Base-by-base conservation (phyloP, 2,888 invertebrate genomes). In the Cheilosia urbana region DNA sequence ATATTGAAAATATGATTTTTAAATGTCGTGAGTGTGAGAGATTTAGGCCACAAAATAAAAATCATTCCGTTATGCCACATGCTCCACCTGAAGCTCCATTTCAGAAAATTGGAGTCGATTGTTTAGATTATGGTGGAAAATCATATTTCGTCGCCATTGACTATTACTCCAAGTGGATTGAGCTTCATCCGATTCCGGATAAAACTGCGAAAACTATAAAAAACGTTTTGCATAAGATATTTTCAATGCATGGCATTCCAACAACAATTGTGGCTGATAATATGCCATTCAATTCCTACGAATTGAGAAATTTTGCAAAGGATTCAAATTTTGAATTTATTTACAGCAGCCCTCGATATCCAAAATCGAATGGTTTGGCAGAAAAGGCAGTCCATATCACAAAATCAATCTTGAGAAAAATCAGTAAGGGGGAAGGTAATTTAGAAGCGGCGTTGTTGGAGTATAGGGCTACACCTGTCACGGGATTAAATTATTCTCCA, bases 351-450 rank as follows among this genome's bases (percentile, higher is more conserved):
- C 72, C 71, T 9, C 21, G 57, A 45, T 62, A 57, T 37, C 72
- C 66, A 24, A 37, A 45, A 45, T 72, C 79, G 13, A 79, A 79
- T 34, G 66, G 72, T 2, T 34, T 72, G 40, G 49, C 65, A 47
- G 63, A 71, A 57, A 78, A 78, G 45, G 63, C 63, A n/a, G 71
- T 78, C 4, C 63, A 79, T 27, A 79, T 79, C 19, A 55, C 47
- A 30, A 79, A 79, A 53, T 58, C 30, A 6, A 24, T 65, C 24
- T 42, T 79, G 27, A 47, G 58, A 45, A 79, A 72, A 60, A 42
- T 37, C 21, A 34, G 19, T 11, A 24, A 47, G 3, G 42, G 27
- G n/a, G 53, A 63, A 30, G 53, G 19, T 19, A 15, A 40, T 34
- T 57, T 71, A 47, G 40, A 55, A 19, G 49, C 51, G 11, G 65